These are phyloP conservation scores for Apeltes quadracus DNA, from an alignment of 2,113 vertebrate genomes.

Conservation along the genomic window DNA sequence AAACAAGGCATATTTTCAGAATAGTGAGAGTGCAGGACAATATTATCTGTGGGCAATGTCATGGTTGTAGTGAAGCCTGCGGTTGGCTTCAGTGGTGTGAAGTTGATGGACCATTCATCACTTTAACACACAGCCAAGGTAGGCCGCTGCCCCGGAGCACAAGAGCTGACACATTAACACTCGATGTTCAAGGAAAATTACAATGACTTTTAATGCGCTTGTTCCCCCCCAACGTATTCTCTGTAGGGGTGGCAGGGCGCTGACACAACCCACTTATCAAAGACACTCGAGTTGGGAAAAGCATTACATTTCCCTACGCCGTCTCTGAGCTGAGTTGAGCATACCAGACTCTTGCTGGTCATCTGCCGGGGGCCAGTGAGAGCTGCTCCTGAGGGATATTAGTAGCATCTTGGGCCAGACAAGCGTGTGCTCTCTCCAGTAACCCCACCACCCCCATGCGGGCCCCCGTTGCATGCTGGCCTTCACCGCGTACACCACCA, in stretches of 20 bases:
- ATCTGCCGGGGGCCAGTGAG: constrained; percentile 60
- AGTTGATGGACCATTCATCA: constrained; percentile 66
- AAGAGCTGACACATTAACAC: constrained; percentile 56
- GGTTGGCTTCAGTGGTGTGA: constrained; percentile 53
- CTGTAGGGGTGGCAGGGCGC: constrained; percentile 27
- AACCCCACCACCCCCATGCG: constrained; percentile 17
- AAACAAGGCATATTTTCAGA: constrained; percentile 14
- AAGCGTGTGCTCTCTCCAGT: constrained; percentile 65
- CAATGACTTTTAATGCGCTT: constrained; percentile 56
- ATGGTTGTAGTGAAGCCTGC: constrained; percentile 49
- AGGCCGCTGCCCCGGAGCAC: constrained; percentile 50
- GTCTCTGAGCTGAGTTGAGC: constrained; percentile 28
- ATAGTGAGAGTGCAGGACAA: constrained; percentile 10
- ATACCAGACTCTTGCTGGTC: constrained; percentile 59
- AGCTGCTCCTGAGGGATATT: constrained; percentile 61
- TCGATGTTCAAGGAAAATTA: constrained; percentile 50
- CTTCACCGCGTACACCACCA: constrained; percentile 68
- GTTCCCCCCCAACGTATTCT: constrained; percentile 33
- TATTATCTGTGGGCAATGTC: constrained; percentile 54
- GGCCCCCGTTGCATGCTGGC: constrained; percentile 65
- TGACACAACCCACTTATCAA: constrained; percentile 55
- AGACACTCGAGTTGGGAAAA: constrained; percentile 54
- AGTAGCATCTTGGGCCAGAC: constrained; percentile 64
- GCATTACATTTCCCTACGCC: constrained; percentile 46
- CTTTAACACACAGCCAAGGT: constrained; percentile 62